These are phyloP conservation scores for Lepidocolaptes lacrymiger DNA, from an alignment of 2,797 vertebrate genomes.

Conservation along the genomic window DNA sequence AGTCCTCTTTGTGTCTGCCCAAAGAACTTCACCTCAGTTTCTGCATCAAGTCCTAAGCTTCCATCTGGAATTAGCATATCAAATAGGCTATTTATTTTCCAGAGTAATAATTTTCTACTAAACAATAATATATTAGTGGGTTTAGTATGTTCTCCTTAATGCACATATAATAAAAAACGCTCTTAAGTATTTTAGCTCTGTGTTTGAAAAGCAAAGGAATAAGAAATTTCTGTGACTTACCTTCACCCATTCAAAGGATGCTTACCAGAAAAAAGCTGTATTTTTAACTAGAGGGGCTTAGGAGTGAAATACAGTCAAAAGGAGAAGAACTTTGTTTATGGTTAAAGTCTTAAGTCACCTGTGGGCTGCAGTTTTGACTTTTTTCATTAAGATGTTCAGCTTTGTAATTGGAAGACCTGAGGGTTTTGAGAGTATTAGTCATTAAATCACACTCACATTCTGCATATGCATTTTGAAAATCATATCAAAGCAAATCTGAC, in stretches of 20 bases:
- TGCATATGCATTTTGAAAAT: not conserved
- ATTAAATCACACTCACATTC: not conserved
- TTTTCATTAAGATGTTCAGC: not conserved
- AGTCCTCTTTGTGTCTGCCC: not conserved
- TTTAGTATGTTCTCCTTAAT: not conserved
- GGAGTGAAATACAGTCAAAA: not conserved
- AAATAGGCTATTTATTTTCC: slow-evolving; percentile 5
- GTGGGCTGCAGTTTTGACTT: not conserved
- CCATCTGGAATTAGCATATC: not conserved
- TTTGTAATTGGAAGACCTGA: not conserved
- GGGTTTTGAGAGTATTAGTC: not conserved
- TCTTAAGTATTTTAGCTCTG: not conserved
- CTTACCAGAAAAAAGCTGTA: not conserved
- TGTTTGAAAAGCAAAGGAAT: not conserved
- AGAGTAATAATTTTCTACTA: not conserved
- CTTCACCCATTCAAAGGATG: not conserved
- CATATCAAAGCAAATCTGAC: not conserved
- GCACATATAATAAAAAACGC: not conserved
- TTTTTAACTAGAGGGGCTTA: not conserved
- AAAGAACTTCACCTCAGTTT: not conserved
- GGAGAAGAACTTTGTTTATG: not conserved
- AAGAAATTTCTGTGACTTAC: not conserved
- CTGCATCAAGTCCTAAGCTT: not conserved
- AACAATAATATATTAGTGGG: not conserved
- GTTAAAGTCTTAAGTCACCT: not conserved